These are phyloP conservation scores for Hozukius guyotensis DNA, from an alignment of 2,797 vertebrate species.

Conservation along the genomic window DNA sequence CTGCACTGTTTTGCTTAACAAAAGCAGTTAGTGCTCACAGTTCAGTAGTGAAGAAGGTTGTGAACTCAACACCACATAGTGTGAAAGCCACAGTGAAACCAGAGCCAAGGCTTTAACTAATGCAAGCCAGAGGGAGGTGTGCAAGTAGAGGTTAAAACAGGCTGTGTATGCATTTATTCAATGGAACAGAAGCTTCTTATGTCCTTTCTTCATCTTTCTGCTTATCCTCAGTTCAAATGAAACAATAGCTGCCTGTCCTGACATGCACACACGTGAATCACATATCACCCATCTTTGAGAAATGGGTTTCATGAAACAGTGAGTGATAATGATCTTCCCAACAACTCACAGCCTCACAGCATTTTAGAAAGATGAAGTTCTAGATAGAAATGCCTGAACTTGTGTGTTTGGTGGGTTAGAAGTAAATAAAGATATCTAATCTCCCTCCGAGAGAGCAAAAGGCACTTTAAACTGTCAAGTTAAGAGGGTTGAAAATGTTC, in stretches of 20 bases:
- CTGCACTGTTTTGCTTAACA: neutral
- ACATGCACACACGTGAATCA: conserved; percentile 8
- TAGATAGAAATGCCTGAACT: neutral
- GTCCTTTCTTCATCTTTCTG: neutral
- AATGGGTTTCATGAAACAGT: neutral
- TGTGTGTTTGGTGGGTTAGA: neutral
- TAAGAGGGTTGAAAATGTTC: neutral
- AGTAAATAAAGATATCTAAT: neutral
- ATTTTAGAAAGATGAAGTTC: neutral
- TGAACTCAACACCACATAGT: conserved; percentile 38
- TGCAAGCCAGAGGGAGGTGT: conserved; percentile 9
- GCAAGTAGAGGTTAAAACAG: neutral
- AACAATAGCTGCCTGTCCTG: neutral
- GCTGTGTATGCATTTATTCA: neutral
- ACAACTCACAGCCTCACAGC: neutral
- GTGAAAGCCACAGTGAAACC: conserved; percentile 48
- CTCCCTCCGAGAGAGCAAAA: neutral
- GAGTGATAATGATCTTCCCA: neutral
- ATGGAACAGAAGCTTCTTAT: neutral
- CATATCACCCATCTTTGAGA: neutral
- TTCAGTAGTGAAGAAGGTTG: neutral
- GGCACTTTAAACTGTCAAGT: neutral
- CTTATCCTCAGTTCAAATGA: neutral
- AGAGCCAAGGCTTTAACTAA: conserved; percentile 37
- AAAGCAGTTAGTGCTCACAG: neutral